Base-by-base conservation (phyloP, 1,140 invertebrate species). In the Augochlora pura region DNA sequence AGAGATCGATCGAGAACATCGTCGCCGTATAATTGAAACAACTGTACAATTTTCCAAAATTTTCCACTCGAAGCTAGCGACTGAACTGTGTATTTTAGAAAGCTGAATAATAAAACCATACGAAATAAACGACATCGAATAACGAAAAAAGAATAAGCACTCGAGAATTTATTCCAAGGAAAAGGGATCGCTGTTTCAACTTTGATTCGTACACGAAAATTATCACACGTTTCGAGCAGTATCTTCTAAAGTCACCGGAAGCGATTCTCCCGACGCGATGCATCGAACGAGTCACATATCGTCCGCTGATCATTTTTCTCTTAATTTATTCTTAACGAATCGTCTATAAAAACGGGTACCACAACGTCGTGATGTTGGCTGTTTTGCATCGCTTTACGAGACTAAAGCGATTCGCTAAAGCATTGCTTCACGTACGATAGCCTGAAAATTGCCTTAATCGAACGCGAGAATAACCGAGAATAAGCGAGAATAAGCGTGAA, bases 321-420 rank as follows among this genome's bases (percentile, higher is more conserved):
- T 52, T 27, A 72, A 32, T 57, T 54, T 10, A 64, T 64, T 18
- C 7, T 54, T 27, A n/a, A 16, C 39, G 42, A 71, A 72, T 79
- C 21, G 59, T 80, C 54, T 60, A 79, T 65, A 78, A 78, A 76
- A 78, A 76, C 73, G 65, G 39, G 67, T 81, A 60, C 77, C 76
- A 65, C 72, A 82, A 60, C 72, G 63, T 82, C 74, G 78, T 80
- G 86, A 86, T 75, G 60, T 75, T 83, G n/a, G 60, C 81, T 78
- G 90, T 88, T 92, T 92, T 92, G 88, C 92, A 85, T 88, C 88
- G 88, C 89, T 93, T 92, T 92, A 92, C 88, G 72, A 49, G 70
- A 81, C 59, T 90, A 92, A 92, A 92, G 90, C 85, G 89, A 90
- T 89, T 90, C 88, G 90, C 85, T 88, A 93, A 93, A 93, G 87